Percentiles rank a stretch among this genome's conserved stretches.
These are phyloP conservation scores for Pedetes capensis DNA, from an alignment of 2,113 vertebrate species.

Conservation along the genomic window DNA sequence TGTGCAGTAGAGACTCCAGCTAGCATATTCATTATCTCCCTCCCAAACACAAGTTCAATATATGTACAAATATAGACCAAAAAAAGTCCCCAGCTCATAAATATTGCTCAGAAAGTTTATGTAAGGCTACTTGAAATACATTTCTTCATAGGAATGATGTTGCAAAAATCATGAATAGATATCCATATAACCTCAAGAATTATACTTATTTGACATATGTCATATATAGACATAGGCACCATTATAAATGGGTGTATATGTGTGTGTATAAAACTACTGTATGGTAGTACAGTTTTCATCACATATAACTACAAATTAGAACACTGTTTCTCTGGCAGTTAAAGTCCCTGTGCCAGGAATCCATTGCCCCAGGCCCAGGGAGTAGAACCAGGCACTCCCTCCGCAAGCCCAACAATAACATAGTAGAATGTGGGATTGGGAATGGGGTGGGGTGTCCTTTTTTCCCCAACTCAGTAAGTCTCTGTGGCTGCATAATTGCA, in stretches of 20 bases:
- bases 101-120: slow-evolving; percentile 22
- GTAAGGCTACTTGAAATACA: background rate
- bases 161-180: slow-evolving; percentile 8
- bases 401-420: background rate
- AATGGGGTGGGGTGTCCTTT: background rate
- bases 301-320: background rate
- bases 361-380: background rate
- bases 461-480: background rate
- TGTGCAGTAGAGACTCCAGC: too few relatives aligned
- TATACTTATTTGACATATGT: background rate
- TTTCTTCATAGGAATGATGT: background rate
- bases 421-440: background rate
- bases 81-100: background rate
- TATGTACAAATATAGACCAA: background rate
- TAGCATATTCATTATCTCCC: background rate
- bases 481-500: background rate
- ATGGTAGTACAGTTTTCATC: background rate
- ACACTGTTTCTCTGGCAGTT: background rate
- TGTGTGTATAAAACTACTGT: too few relatives aligned
- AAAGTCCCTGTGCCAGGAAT: background rate
- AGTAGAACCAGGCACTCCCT: background rate
- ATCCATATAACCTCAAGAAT: slow-evolving; percentile 12
- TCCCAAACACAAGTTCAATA: background rate
- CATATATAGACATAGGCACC: background rate
- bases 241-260: background rate